Base-by-base conservation (phyloP, 1,140 invertebrate species). In the Papilio glaucus region DNA sequence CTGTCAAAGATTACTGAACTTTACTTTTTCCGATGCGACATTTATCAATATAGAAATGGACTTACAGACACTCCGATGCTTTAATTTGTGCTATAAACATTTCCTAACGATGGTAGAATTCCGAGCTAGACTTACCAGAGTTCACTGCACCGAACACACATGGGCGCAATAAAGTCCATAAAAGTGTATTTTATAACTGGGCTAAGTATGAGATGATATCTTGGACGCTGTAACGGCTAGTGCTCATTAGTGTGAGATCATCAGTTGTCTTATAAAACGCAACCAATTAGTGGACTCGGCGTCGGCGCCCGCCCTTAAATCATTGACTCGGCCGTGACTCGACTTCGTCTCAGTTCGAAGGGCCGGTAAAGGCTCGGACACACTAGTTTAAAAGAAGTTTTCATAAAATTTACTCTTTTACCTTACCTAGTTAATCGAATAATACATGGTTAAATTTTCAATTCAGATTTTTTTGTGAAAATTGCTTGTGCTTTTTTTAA, bases 251-350 rank as follows among this genome's bases (percentile, higher is more conserved):
- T 39, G 78, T 38, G 33, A 77, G 78, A 83, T 82, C 77, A 82
- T 82, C 81, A 81, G 81, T 77, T 82, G 82, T 80, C 83, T 85
- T 80, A 83, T 85, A 82, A 82, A 72, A 79, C 69, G 79, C 70
- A 76, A 81, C 81, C 81, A 85, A 85, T 85, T 85, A 83, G 81
- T 57, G 76, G 71, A 71, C n/a, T n/a, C n/a, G n/a, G 72, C 70
- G 53, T 18, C 26, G 26, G 57, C 67, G 26, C 41, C 15, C 24
- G 67, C 67, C 57, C 60, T 62, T 24, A 38, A 60, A 71, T 67
- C 67, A 71, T 63, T 53, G 38, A 45, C 24, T 60, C 62, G 38
- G 37, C 53, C 74, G 74, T 75, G 74, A 75, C 74, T 72, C 61
- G 69, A 53, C 69, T 67, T 67, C 67, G 42, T 69, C 67, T 69